These are phyloP conservation scores for Megaceryle alcyon DNA, from an alignment of 2,797 vertebrate species.

Conservation along the genomic window DNA sequence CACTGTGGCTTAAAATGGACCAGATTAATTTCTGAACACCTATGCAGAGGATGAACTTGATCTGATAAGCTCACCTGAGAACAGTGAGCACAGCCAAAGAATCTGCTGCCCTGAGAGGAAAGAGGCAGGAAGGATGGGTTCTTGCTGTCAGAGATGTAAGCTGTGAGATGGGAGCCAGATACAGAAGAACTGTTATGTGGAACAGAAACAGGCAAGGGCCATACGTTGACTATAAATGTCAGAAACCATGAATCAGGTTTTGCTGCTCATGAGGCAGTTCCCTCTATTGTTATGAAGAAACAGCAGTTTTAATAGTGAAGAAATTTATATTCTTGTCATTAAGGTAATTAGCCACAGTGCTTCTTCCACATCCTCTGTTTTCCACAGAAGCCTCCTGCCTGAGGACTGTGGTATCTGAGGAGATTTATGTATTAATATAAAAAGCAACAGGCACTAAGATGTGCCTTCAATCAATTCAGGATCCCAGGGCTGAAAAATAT, in stretches of 20 bases:
- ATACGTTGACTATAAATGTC: neutral
- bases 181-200: neutral
- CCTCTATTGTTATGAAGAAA: neutral
- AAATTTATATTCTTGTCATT: neutral
- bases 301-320: neutral
- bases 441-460: neutral
- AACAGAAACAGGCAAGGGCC: neutral
- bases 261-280: neutral
- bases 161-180: neutral
- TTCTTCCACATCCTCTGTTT: neutral
- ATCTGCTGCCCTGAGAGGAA: neutral
- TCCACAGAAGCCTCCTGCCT: neutral
- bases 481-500: constrained; percentile 9
- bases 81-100: neutral
- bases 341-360: neutral
- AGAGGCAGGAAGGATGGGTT: neutral
- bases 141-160: neutral
- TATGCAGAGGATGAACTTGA: neutral
- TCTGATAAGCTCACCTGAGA: neutral
- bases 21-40: neutral
- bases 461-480: neutral
- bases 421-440: neutral
- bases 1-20: neutral
- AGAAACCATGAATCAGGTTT: neutral
- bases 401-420: neutral